These are phyloP conservation scores for Andrena dorsata DNA, from an alignment of 2,888 invertebrate genomes.

Conservation along the genomic window DNA sequence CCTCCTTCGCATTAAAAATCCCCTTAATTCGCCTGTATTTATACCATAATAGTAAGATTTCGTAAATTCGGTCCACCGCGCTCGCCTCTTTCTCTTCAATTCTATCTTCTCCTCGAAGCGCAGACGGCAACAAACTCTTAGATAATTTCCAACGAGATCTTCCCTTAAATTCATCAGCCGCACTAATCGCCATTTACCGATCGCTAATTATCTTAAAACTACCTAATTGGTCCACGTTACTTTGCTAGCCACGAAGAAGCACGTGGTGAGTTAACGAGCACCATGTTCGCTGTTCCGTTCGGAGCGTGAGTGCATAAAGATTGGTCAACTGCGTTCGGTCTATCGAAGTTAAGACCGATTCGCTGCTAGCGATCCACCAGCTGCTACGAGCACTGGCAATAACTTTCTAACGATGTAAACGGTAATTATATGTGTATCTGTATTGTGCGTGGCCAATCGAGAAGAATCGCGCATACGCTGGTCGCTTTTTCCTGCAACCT, in stretches of 20 bases:
- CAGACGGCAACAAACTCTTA: background rate
- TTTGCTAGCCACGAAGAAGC: background rate
- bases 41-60: background rate
- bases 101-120: background rate
- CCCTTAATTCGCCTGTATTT: slow-evolving; percentile 22
- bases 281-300: background rate
- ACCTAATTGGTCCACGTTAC: background rate
- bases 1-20: slow-evolving; percentile 13
- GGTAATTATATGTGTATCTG: slow-evolving; percentile 58
- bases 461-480: slow-evolving; percentile 1
- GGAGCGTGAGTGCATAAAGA: slow-evolving; percentile 3
- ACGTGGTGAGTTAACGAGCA: slow-evolving; percentile 12
- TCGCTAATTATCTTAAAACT: slow-evolving; percentile 23
- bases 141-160: background rate
- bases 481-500: slow-evolving; percentile 9
- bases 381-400: slow-evolving; percentile 41
- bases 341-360: background rate
- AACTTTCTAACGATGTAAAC: slow-evolving; percentile 68
- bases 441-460: slow-evolving; percentile 42
- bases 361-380: slow-evolving; percentile 7
- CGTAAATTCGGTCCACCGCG: background rate
- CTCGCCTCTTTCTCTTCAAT: background rate
- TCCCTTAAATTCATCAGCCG: background rate
- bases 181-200: background rate
- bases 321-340: background rate